Evolutionary conservation across 2,888 invertebrate genomes (phyloP).

Genomic region (Microctonus hyperodae): DNA sequence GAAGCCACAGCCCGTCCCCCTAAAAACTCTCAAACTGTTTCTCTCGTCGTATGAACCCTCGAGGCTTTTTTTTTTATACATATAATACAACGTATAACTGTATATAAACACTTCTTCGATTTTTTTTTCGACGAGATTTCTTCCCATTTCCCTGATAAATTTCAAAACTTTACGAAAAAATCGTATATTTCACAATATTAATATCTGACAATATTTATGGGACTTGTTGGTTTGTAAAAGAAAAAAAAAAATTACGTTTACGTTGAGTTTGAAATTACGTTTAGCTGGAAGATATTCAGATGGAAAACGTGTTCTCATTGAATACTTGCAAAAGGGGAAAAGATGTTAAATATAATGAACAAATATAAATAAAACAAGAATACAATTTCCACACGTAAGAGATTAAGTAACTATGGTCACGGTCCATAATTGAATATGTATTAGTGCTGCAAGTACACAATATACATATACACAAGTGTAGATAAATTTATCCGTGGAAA

Average conservation of each 20-base stretch:
- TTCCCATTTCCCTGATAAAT: background rate
- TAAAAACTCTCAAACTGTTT: constrained; percentile 40
- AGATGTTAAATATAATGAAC: background rate
- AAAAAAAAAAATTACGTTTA: constrained; percentile 17
- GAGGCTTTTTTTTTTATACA: constrained; percentile 17
- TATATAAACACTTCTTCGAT: constrained; percentile 4
- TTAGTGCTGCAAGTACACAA: constrained; percentile 35
- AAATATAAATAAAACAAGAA: background rate
- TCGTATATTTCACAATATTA: constrained; percentile 22
- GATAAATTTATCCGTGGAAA: background rate
- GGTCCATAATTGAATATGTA: constrained; percentile 42
- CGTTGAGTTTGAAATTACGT: background rate
- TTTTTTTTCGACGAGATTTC: constrained; percentile 20
- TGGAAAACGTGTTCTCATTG: background rate
- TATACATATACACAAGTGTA: constrained; percentile 30
- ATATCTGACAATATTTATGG: constrained; percentile 27
- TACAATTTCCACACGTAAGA: constrained; percentile 27
- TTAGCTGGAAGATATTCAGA: constrained; percentile 1
- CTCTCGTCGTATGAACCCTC: constrained; percentile 17
- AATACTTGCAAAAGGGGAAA: background rate
- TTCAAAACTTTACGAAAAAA: constrained; percentile 25
- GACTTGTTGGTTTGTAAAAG: constrained; percentile 1
- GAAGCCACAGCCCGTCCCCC: constrained; percentile 47
- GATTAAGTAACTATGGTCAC: constrained; percentile 38
- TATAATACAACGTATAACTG: constrained; percentile 1